phyloP scores from a whole-genome alignment of 2,113 vertebrate species.

The Pterocles orientalis region DNA sequence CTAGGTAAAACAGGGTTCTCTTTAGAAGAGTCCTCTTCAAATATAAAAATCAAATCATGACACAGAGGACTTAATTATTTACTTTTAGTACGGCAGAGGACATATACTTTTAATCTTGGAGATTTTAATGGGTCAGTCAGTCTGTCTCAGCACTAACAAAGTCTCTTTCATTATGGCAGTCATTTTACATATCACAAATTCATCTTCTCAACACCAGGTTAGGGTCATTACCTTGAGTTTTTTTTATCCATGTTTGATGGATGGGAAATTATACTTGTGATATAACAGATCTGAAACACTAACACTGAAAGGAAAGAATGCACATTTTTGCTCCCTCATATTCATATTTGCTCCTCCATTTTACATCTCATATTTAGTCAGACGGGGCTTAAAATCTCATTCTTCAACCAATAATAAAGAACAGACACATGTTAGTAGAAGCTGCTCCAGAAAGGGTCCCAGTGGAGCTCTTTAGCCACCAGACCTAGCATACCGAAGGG shows the following conservation, averaged over 20 bases:
- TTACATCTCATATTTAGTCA: not conserved
- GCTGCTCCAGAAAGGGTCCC: not conserved
- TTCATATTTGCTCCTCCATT: too few species aligned
- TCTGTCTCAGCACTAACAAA: not conserved
- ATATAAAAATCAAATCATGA: conserved; percentile 44
- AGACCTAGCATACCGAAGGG: not conserved
- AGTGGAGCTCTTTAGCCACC: not conserved
- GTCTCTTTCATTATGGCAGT: not conserved
- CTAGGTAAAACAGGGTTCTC: not conserved
- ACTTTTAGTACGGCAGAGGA: conserved; percentile 4
- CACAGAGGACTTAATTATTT: not conserved
- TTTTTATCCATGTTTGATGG: not conserved
- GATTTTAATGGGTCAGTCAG: not conserved
- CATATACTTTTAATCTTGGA: not conserved
- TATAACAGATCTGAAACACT: not conserved
- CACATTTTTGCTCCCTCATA: not conserved
- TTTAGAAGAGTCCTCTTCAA: conserved; percentile 30
- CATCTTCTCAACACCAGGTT: not conserved
- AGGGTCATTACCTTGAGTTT: not conserved
- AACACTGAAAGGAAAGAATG: not conserved
- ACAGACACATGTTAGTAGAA: not conserved
- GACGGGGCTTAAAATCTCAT: not conserved
- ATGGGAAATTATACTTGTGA: not conserved
- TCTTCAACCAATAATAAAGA: not conserved
- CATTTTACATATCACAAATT: not conserved